Evolutionary conservation across 1,140 invertebrate species (phyloP).

Genomic region (Neelides sp.): DNA sequence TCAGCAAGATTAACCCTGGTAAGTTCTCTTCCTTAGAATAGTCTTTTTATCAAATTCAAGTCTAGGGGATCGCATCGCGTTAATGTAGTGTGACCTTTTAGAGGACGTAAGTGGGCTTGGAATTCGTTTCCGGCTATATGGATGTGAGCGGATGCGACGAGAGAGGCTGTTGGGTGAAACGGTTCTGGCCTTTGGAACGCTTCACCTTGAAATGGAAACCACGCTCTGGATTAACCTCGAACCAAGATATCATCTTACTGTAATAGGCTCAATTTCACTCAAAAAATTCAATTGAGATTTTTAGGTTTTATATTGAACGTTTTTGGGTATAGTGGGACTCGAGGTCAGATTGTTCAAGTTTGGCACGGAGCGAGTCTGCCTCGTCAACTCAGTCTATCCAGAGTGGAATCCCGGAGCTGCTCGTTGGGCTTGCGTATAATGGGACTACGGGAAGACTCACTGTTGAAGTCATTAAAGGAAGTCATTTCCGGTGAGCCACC

Average conservation of each 20-base stretch:
- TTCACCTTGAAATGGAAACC: slow-evolving; percentile 76
- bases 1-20: slow-evolving; percentile 81
- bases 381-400: slow-evolving; percentile 84
- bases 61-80: too few relatives aligned
- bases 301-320: too few relatives aligned
- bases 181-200: slow-evolving; percentile 69
- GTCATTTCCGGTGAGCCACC: slow-evolving; percentile 60
- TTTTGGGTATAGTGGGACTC: slow-evolving; percentile 35
- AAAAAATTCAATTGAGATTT: background rate
- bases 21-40: slow-evolving; percentile 22
- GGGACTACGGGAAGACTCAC: slow-evolving; percentile 79
- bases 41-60: too few relatives aligned
- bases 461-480: slow-evolving; percentile 87
- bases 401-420: slow-evolving; percentile 74
- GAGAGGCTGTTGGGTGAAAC: slow-evolving; percentile 83
- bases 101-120: slow-evolving; percentile 86
- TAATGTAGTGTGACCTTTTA: too few relatives aligned
- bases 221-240: slow-evolving; percentile 77
- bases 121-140: slow-evolving; percentile 76
- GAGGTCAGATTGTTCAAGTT: slow-evolving; percentile 53
- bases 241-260: slow-evolving; percentile 63
- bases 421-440: slow-evolving; percentile 80
- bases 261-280: slow-evolving; percentile 36
- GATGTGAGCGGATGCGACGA: slow-evolving; percentile 73
- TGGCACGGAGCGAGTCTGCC: slow-evolving; percentile 79